A percentile compares a stretch with the other conserved stretches of the same genome.
These are phyloP conservation scores for Rhaphigaster nebulosa DNA, from an alignment of 2,888 invertebrate species.

Conservation along the genomic window DNA sequence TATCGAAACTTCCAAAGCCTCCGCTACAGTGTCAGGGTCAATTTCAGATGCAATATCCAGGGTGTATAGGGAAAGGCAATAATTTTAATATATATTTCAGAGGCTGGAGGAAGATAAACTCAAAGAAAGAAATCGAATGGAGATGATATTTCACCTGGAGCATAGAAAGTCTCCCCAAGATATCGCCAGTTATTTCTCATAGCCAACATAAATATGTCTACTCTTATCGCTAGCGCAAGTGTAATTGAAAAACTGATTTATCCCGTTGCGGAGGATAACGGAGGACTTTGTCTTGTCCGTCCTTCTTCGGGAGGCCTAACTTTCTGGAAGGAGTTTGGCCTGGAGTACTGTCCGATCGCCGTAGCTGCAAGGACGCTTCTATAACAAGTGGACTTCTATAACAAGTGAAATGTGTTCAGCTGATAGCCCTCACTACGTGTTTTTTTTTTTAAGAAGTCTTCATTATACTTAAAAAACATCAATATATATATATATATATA, in stretches of 20 bases:
- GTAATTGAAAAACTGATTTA: slow-evolving; percentile 59
- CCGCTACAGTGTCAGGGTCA: neutral
- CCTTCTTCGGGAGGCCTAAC: neutral
- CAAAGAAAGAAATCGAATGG: slow-evolving; percentile 37
- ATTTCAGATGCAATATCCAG: neutral
- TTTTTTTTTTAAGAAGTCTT: too few relatives aligned
- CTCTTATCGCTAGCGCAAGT: slow-evolving; percentile 19
- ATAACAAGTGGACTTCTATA: neutral
- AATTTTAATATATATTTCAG: slow-evolving; percentile 38
- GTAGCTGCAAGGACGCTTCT: neutral
- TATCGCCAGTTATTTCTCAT: slow-evolving; percentile 49
- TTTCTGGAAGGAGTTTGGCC: neutral
- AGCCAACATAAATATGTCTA: slow-evolving; percentile 52
- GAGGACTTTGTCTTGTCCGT: slow-evolving; percentile 37
- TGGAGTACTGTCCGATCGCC: neutral
- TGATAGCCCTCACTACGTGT: too few relatives aligned
- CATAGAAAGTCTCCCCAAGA: slow-evolving; percentile 3
- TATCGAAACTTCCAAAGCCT: neutral
- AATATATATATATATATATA: too few relatives aligned
- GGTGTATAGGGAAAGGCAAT: slow-evolving; percentile 19
- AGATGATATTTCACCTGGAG: slow-evolving; percentile 44
- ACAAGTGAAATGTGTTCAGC: too few relatives aligned
- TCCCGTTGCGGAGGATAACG: slow-evolving; percentile 4
- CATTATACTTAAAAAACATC: too few relatives aligned
- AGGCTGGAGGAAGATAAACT: slow-evolving; percentile 21